Conservation (phyloP, 2,113 vertebrate genomes). For the Xenopus tropicalis region UCB_Xtro_10.0 CM004444.2:151348501-151349000, state of each 20-base stretch:
- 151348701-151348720: constrained; percentile 52
- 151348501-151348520: too few relatives aligned
- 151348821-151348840: constrained; percentile 63
- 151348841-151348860: constrained; percentile 55
- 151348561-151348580: too few relatives aligned
- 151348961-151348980: constrained; percentile 74
- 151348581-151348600: too few relatives aligned
- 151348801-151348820: constrained; percentile 70
- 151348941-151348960: constrained; percentile 65
- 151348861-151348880: constrained; percentile 64
- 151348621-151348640: constrained; percentile 88
- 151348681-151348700: constrained; percentile 69
- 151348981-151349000: constrained; percentile 57
- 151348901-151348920: constrained; percentile 62
- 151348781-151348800: constrained; percentile 64
- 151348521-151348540: too few relatives aligned
- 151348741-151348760: constrained; percentile 71
- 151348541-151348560: too few relatives aligned
- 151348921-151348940: constrained; percentile 66
- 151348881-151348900: constrained; percentile 59
- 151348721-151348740: constrained; percentile 60
- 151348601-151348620: constrained; percentile 4
- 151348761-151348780: constrained; percentile 56
- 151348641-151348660: constrained; percentile 97
- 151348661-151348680: constrained; percentile 90